phyloP scores from a whole-genome alignment of 2,888 invertebrate species.

The Toxonevra muliebris region DNA sequence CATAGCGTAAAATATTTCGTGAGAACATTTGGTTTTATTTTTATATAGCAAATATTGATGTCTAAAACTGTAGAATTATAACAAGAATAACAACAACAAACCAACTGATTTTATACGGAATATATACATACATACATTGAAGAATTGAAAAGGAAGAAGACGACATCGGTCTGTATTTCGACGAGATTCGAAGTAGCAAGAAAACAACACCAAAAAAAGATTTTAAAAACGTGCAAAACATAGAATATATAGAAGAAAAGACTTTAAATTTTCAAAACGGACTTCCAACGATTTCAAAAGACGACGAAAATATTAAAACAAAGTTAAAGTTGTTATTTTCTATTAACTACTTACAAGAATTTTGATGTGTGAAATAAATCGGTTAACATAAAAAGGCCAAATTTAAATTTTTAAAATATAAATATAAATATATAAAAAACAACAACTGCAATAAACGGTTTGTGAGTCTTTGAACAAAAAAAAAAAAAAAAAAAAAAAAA shows the following conservation, averaged over 20 bases:
- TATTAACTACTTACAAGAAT: conserved; percentile 16
- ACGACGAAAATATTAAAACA: conserved; percentile 54
- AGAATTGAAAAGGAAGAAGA: background rate
- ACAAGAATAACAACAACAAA: conserved; percentile 33
- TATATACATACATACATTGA: conserved; percentile 21
- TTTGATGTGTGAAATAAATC: conserved; percentile 19
- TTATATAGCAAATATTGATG: conserved; percentile 24
- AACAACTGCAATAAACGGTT: conserved; percentile 40
- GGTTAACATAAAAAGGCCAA: conserved; percentile 41
- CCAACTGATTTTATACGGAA: conserved; percentile 22
- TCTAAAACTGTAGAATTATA: conserved; percentile 29
- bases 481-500: conserved; percentile 25
- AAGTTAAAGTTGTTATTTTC: conserved; percentile 40
- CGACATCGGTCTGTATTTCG: conserved; percentile 28
- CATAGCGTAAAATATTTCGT: background rate
- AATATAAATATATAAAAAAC: conserved; percentile 33
- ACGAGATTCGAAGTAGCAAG: conserved; percentile 29
- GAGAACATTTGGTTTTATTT: background rate
- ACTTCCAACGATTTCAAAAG: conserved; percentile 63
- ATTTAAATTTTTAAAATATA: conserved; percentile 32
- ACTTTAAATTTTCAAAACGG: conserved; percentile 39
- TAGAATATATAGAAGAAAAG: conserved; percentile 25
- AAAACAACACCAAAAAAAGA: background rate
- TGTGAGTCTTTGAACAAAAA: conserved; percentile 30
- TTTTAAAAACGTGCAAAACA: conserved; percentile 3